Evolutionary conservation across 2,113 vertebrate genomes (phyloP), one percentile per base, ranked within the genome.

Genomic region (Semnopithecus entellus): DNA sequence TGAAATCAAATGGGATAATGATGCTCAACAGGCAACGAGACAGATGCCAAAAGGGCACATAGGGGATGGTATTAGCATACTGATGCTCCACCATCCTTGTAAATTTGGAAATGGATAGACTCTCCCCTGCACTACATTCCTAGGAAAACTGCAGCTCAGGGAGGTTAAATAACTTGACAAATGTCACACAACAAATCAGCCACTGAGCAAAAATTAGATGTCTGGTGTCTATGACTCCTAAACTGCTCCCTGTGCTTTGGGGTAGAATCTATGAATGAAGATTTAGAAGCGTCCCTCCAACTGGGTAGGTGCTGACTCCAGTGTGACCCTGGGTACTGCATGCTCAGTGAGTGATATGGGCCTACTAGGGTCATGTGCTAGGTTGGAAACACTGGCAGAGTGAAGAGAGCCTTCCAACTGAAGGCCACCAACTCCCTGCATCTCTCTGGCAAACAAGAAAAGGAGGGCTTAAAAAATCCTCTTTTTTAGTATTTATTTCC

Each of bases 401-500:
- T 2, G 18, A 22, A 50, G 22, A 59, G 40, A 59, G 3, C 11
- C 32, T 64, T 73, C 23, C 22, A 1, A 35, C 27, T 8, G 2
- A 45, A 85, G 23, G 8, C 59, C 14, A 50, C 72, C 6, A 13
- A 32, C 14, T 8, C 40, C 43, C 35, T 3, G 40, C 8, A 16
- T 6, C 32, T 55, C 35, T 75, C 45, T 59, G 20, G 68, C 50
- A 40, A 76, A n/a, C 55, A 50, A 35, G 66, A 89, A 85, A 25
- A 72, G 5, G 25, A 61, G 73, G 18, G 8, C 22, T 45, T 16
- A 48, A 82, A 83, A 75, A 79, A 52, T 50, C 38, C 45, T 25
- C 25, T 61, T 9, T 64, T 50, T n/a, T 6, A 52, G 83, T 81
- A 92, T 89, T 40, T 22, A 92, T 81, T 89, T 88, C n/a, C n/a